Evolutionary conservation across 2,113 vertebrate species (phyloP), one percentile per base, ranked within the genome.

Genomic region (Equus przewalskii): DNA sequence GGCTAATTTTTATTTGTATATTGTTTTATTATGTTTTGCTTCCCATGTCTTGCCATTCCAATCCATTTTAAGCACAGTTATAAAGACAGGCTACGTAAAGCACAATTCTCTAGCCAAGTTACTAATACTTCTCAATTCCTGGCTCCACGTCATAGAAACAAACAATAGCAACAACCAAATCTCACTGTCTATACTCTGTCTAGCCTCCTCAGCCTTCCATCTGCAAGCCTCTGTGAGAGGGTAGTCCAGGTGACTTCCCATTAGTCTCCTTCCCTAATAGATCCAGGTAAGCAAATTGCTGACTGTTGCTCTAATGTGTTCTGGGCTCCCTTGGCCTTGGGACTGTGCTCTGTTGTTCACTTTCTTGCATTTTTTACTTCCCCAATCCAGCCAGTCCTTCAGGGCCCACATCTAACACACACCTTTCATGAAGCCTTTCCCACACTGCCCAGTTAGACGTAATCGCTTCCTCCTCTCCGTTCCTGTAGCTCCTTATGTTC

Each of bases 181-280:
- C 33, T 64, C 26, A 54, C 9, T 19, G 18, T 44, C 72, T 58
- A 13, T 14, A 7, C 22, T 3, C 0, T 24, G 9, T 33, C 18
- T 58, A 33, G 1, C 2, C 4, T 1, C 28, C 11, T 80, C 54
- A 51, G n/a, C 5, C 30, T 88, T 46, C 41, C 5, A 49, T 8
- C 16, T 0, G 0, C 28, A 36, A 62, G 65, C 24, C 18, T 24
- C 6, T 1, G 6, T 4, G 7, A 75, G 33, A 0, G 18, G 19
- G 24, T 6, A 33, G 44, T 5, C 51, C 36, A 51, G 33, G 8
- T 16, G 46, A 19, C 46, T 69, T 91, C 80, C 56, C 41, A 6
- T 60, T 19, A 30, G 28, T 28, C 33, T 85, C 13, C 12, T 65
- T 36, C 49, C 36, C 54, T 51, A 26, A 21, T 16, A 73, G 13